phyloP scores from a whole-genome alignment of 2,888 invertebrate species.

The Thymelicus sylvestris region DNA sequence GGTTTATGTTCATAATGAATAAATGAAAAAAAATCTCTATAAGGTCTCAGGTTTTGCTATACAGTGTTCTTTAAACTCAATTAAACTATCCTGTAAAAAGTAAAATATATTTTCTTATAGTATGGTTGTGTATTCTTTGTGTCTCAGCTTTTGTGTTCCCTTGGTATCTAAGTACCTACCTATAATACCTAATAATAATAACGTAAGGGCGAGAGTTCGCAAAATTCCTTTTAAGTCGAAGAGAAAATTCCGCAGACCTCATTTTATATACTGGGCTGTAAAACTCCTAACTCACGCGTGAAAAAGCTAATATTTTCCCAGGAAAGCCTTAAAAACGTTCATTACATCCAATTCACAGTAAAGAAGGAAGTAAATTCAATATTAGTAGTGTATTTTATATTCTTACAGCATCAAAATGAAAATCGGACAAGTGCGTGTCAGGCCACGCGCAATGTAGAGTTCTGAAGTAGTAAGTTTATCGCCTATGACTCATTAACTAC shows the following conservation, averaged over 20 bases:
- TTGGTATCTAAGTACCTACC: conserved; percentile 25
- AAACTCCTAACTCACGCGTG: conserved; percentile 58
- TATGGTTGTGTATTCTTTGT: conserved; percentile 2
- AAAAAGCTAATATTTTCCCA: conserved; percentile 62
- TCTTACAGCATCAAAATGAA: too few relatives aligned
- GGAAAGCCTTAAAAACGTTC: conserved; percentile 59
- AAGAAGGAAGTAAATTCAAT: conserved; percentile 45
- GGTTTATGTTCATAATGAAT: too few relatives aligned
- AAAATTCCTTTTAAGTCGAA: conserved; percentile 50
- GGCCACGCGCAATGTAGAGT: too few relatives aligned
- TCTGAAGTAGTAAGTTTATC: too few relatives aligned
- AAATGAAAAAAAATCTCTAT: too few relatives aligned
- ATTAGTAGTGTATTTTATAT: conserved; percentile 40
- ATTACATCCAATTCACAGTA: conserved; percentile 60
- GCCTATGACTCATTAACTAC: too few relatives aligned
- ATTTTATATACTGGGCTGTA: conserved; percentile 56
- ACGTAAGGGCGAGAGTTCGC: conserved; percentile 43
- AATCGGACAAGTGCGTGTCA: too few relatives aligned
- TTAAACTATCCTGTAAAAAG: too few relatives aligned
- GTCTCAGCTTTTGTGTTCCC: conserved; percentile 3
- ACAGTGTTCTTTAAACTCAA: too few relatives aligned
- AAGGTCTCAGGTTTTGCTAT: too few relatives aligned
- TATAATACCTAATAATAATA: conserved; percentile 30
- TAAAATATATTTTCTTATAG: too few relatives aligned
- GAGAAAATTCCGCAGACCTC: conserved; percentile 53